A percentile compares a stretch with the other conserved stretches of the same genome.
phyloP scores from a whole-genome alignment of 1,140 invertebrate genomes.

The Phortica variegata region DNA sequence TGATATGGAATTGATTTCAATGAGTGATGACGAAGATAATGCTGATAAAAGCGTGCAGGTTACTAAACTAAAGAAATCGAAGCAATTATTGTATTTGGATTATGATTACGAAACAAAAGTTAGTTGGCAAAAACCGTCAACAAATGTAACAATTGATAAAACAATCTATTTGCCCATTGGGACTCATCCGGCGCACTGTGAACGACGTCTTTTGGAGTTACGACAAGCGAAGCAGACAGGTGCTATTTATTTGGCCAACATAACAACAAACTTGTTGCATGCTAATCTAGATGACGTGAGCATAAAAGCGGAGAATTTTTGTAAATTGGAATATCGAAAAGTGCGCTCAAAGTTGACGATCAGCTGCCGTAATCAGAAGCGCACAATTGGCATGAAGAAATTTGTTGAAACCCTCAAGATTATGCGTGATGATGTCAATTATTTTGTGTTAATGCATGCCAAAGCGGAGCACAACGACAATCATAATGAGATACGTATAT shows the following conservation, averaged over 20 bases:
- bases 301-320: constrained; percentile 35
- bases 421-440: background rate
- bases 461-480: background rate
- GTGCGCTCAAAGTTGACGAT: constrained; percentile 33
- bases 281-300: constrained; percentile 1
- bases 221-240: constrained; percentile 7
- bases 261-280: constrained; percentile 7
- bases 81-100: constrained; percentile 36
- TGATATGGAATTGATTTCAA: background rate
- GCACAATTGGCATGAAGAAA: constrained; percentile 31
- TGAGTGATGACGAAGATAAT: background rate
- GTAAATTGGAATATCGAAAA: constrained; percentile 12
- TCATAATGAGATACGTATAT: constrained; percentile 37
- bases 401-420: constrained; percentile 24
- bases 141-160: constrained; percentile 5
- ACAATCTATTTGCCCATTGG: background rate
- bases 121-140: background rate
- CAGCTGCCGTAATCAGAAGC: constrained; percentile 18
- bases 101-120: constrained; percentile 9
- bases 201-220: constrained; percentile 5
- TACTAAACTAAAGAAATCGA: background rate
- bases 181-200: constrained; percentile 11
- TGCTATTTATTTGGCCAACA: constrained; percentile 19
- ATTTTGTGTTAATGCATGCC: constrained; percentile 23
- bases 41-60: background rate